Conservation (phyloP, 2,113 vertebrate species). For the Coturnix japonica region DNA sequence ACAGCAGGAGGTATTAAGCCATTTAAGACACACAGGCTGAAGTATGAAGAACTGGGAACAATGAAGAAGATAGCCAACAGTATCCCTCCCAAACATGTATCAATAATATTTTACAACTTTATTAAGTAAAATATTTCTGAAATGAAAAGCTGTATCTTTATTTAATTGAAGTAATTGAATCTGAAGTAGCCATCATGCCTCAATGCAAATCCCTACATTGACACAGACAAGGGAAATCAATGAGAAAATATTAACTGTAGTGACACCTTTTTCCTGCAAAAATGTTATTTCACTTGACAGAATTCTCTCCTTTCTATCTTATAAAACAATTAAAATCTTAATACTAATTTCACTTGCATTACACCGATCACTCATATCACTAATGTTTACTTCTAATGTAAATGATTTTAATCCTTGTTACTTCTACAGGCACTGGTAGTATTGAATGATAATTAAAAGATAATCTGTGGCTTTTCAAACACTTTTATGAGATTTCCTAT, state of each 20-base stretch:
- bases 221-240: background rate
- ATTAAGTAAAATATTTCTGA: background rate
- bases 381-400: background rate
- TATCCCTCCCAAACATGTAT: background rate
- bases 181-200: background rate
- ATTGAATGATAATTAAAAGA: background rate
- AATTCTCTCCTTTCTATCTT: background rate
- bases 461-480: background rate
- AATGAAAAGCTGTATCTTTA: background rate
- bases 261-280: background rate
- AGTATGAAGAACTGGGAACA: background rate
- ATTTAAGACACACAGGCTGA: rapidly evolving
- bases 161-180: background rate
- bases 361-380: background rate
- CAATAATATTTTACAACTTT: background rate
- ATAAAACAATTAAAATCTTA: background rate
- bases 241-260: background rate
- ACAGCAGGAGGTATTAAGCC: background rate
- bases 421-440: background rate
- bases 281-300: background rate
- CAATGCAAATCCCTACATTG: background rate
- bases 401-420: background rate
- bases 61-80: background rate
- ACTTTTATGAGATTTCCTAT: background rate
- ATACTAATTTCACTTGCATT: background rate